A percentile compares a stretch with the other conserved stretches of the same genome.
Evolutionary conservation across 1,140 invertebrate genomes (phyloP).

Genomic region (Cydia pomonella): DNA sequence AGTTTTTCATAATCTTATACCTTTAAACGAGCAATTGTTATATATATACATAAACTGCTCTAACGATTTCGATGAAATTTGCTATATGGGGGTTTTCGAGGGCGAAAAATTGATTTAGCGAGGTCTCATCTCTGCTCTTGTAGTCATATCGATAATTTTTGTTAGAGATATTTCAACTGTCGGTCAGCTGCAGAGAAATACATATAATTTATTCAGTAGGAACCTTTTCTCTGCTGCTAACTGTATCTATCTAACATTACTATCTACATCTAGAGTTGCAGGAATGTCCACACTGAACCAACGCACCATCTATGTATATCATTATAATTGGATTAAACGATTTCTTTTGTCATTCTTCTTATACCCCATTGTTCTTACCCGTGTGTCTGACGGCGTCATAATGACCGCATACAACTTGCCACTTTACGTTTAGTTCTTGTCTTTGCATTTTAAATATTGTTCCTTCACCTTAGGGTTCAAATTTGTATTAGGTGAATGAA

Average conservation of each 20-base stretch:
- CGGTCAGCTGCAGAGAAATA: no score
- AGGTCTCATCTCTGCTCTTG: no score
- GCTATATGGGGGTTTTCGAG: no score
- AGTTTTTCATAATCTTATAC: no score
- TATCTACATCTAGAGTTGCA: not conserved
- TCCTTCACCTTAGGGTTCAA: not conserved
- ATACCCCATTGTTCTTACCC: constrained; percentile 61
- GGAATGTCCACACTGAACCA: constrained; percentile 52
- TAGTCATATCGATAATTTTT: no score
- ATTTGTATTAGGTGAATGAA: not conserved
- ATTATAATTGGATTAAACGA: constrained; percentile 77
- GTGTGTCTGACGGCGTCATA: constrained; percentile 48
- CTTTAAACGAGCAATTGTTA: no score
- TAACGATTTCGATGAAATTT: no score
- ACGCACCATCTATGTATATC: constrained; percentile 53
- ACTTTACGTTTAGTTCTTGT: not conserved
- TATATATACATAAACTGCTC: no score
- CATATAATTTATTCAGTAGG: no score
- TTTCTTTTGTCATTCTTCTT: constrained; percentile 71
- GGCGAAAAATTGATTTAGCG: no score
- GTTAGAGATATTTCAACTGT: not conserved
- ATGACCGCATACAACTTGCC: not conserved
- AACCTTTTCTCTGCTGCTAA: no score
- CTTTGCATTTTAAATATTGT: not conserved
- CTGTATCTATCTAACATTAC: no score